Percentiles rank a stretch among this genome's conserved stretches.
phyloP scores from a whole-genome alignment of 2,113 vertebrate genomes.

The Dermatemys mawii region DNA sequence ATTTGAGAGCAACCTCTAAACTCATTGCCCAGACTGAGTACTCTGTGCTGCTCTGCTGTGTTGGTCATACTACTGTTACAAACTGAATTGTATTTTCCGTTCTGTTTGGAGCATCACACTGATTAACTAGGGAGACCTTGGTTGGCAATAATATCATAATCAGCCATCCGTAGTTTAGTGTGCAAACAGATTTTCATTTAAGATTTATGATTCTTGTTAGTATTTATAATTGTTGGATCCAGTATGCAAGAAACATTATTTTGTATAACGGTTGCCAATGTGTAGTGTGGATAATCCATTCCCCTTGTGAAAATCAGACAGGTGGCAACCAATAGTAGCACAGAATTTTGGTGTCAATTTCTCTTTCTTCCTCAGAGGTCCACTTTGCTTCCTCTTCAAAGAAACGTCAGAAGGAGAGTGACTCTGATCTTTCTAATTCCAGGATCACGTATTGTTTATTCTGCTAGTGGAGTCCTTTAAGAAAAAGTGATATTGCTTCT shows the following conservation, averaged over 20 bases:
- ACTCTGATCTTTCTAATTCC: background rate
- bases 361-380: background rate
- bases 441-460: conserved; percentile 46
- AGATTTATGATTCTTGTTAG: background rate
- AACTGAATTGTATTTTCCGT: background rate
- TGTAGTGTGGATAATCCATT: accelerated
- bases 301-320: background rate
- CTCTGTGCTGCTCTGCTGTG: background rate
- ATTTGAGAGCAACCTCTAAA: background rate
- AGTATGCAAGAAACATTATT: accelerated
- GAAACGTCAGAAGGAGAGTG: background rate
- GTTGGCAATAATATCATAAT: background rate
- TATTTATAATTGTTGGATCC: background rate
- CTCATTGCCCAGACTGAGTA: background rate
- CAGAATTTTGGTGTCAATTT: background rate
- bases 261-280: background rate
- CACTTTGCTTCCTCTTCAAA: background rate
- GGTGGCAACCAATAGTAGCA: background rate
- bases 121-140: background rate
- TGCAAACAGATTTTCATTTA: background rate
- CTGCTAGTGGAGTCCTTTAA: conserved; percentile 8
- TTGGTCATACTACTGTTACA: background rate
- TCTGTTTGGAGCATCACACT: background rate
- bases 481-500: background rate
- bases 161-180: background rate